These are phyloP conservation scores for Heliopora coerulea DNA, from an alignment of 92 coral and sea anemone genomes.

Conservation along the genomic window DNA sequence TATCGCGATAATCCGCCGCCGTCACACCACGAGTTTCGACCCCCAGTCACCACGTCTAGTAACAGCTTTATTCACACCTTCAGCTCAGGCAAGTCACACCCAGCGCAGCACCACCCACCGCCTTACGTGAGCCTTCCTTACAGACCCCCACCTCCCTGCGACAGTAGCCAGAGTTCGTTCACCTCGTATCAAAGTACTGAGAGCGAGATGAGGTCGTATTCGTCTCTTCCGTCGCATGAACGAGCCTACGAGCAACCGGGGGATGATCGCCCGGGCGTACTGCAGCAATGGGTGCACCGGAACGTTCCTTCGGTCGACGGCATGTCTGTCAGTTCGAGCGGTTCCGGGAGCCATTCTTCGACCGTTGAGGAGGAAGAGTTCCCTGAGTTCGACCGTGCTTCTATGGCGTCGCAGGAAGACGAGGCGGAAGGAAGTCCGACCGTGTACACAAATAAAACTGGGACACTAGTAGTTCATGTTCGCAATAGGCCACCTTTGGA, in stretches of 20 bases:
- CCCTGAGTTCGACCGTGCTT: constrained; percentile 28
- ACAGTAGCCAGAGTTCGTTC: constrained; percentile 22
- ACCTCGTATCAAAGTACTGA: constrained; percentile 4
- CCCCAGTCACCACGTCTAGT: not conserved
- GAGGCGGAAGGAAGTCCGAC: not conserved
- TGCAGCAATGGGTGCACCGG: constrained; percentile 12
- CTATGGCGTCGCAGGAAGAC: constrained; percentile 12
- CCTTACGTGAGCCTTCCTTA: not conserved
- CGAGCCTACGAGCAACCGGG: too few relatives aligned
- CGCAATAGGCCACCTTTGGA: constrained; percentile 53
- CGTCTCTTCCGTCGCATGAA: not conserved
- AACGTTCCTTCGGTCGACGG: constrained; percentile 11
- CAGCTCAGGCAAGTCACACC: not conserved
- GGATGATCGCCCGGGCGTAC: not conserved
- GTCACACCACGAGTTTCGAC: not conserved
- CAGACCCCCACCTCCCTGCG: constrained; percentile 9
- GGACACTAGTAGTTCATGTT: constrained; percentile 30
- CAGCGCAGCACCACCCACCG: constrained; percentile 19
- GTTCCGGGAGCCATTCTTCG: constrained; percentile 28
- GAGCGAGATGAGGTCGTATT: constrained; percentile 4
- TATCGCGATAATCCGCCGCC: not conserved
- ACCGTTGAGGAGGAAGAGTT: constrained; percentile 30
- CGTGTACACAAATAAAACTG: constrained; percentile 5
- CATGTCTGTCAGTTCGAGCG: constrained; percentile 38
- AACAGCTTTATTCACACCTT: not conserved